These are phyloP conservation scores for Thera britannica DNA, from an alignment of 2,888 invertebrate genomes.

Conservation along the genomic window DNA sequence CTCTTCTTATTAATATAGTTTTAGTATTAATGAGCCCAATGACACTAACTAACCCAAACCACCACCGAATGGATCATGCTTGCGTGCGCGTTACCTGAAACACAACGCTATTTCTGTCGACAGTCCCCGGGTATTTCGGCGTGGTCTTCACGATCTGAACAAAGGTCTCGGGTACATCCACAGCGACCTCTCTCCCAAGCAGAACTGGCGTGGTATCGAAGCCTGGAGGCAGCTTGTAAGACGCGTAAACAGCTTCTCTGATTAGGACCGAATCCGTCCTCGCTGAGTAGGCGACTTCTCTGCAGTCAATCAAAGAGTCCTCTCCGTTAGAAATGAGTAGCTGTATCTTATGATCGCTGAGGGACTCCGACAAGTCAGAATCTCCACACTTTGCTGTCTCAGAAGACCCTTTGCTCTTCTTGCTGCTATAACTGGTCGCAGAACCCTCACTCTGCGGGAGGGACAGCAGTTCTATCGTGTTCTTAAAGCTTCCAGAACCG, in stretches of 20 bases:
- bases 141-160: constrained; percentile 92
- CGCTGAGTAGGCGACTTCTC: constrained; percentile 78
- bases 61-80: constrained; percentile 53
- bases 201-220: constrained; percentile 80
- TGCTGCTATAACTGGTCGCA: constrained; percentile 73
- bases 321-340: constrained; percentile 77
- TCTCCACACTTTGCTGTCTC: constrained; percentile 79
- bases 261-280: constrained; percentile 81
- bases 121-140: constrained; percentile 87
- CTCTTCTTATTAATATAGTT: background rate
- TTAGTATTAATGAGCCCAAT: constrained; percentile 19
- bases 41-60: constrained; percentile 28
- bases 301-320: constrained; percentile 76
- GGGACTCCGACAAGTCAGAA: constrained; percentile 69
- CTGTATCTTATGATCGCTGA: constrained; percentile 78
- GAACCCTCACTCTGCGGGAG: constrained; percentile 77
- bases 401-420: constrained; percentile 74
- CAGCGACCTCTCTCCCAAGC: constrained; percentile 88
- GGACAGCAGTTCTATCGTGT: constrained; percentile 72
- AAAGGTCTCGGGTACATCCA: constrained; percentile 95
- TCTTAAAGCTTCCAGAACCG: constrained; percentile 74
- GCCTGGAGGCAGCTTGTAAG: constrained; percentile 77
- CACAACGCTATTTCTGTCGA: constrained; percentile 80
- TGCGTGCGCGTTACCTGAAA: constrained; percentile 79
- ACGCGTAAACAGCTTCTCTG: constrained; percentile 77